Evolutionary conservation across 2,113 vertebrate species (phyloP).

Genomic region (Antechinus stuartii): DNA sequence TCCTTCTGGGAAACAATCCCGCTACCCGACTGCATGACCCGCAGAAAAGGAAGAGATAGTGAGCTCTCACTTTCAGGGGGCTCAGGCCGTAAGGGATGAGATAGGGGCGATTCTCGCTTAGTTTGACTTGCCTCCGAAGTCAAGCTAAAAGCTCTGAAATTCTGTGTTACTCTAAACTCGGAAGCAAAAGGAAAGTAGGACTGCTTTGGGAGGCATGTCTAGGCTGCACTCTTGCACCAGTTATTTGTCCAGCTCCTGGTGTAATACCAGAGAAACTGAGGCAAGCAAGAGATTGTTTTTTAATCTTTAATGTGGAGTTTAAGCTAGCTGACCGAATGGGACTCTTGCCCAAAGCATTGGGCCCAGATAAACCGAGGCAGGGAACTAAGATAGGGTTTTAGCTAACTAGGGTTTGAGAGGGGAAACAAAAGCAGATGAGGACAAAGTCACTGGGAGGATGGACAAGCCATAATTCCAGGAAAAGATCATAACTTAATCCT

Average conservation of each 20-base stretch:
- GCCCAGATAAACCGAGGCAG: no score
- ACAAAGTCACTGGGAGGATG: no score
- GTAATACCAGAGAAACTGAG: no score
- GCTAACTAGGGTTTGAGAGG: no score
- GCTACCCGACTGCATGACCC: neutral
- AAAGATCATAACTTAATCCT: no score
- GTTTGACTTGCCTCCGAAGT: neutral
- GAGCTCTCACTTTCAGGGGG: neutral
- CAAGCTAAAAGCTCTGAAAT: neutral
- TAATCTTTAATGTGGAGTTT: no score
- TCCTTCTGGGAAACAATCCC: neutral
- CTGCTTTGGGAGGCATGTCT: neutral
- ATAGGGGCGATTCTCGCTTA: neutral
- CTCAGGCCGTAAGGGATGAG: neutral
- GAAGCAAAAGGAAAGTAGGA: neutral
- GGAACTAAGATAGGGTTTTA: no score
- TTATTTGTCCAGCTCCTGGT: neutral
- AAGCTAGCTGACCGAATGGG: no score
- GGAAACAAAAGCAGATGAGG: no score
- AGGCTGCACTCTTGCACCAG: neutral
- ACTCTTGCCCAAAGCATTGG: no score
- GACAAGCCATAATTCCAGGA: no score
- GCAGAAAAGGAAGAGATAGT: neutral
- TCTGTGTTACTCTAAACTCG: neutral
- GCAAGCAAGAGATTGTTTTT: no score